Base-by-base conservation (phyloP, 2,888 invertebrate species). In the Lepeophtheirus nordmannii region DNA sequence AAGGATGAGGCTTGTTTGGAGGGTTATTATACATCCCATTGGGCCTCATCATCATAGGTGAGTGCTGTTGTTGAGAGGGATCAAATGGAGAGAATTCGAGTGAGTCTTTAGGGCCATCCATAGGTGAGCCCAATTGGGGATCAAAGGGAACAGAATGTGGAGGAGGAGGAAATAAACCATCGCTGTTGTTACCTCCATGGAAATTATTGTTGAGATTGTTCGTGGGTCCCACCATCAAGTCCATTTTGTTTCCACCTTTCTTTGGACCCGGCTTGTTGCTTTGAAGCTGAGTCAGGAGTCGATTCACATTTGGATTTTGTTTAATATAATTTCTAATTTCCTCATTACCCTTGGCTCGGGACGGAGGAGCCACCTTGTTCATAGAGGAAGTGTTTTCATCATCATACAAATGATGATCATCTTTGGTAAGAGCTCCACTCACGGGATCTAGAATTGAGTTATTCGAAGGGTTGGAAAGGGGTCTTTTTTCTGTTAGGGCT, bases 21-120 rank as follows among this genome's bases (percentile, higher is more conserved):
- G 62, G 62, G 9, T 62, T 41, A 11, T 62, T 62, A 17, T 62
- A 62, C 62, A 62, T 62, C 41, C 62, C 62, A 11, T 39, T 62
- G 40, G 62, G 39, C 38, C 39, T 62, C 40, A 62, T 62, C 39
- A 62, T 62, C 30, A 30, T 30, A 7, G 30, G 30, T 30, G 30
- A 7, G 3, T 30, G 30, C 30, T 30, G 30, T 7, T 30, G 30
- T 7, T 30, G 30, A 30, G 30, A 30, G 30, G 30, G 30, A 30
- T 30, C 30, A 30, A 30, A 30, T 30, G 30, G 30, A 30, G 30
- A 30, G 30, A 30, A 30, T 30, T 30, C 30, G 30, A 30, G 30
- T 5, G 30, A 30, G 7, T 30, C 30, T 7, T 30, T 30, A 7
- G 30, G 30, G 7, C 30, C 7, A 2, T 7, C 30, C 3, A 46